These are phyloP conservation scores for Plectropomus leopardus DNA, from an alignment of 2,113 vertebrate genomes.

Conservation along the genomic window DNA sequence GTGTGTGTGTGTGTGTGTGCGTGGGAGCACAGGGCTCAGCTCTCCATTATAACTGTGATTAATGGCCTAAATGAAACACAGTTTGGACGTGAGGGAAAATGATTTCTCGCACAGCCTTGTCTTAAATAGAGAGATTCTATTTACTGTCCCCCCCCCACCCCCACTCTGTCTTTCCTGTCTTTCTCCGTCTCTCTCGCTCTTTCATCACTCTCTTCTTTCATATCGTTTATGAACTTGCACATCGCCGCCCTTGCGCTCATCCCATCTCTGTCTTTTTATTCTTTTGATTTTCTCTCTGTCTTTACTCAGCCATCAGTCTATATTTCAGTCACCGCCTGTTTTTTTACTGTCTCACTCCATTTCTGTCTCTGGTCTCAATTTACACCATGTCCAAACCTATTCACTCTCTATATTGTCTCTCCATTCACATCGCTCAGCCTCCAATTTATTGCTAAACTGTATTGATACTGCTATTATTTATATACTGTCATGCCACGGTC, in stretches of 20 bases:
- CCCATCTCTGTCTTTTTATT: conserved; percentile 30
- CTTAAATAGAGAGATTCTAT: conserved; percentile 57
- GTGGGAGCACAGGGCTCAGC: conserved; percentile 39
- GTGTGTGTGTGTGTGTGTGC: conserved; percentile 17
- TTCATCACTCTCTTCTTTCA: conserved; percentile 40
- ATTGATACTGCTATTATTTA: not conserved
- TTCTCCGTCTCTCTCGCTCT: conserved; percentile 7
- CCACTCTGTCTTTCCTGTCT: not conserved
- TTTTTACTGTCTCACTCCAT: not conserved
- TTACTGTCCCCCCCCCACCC: conserved; percentile 26
- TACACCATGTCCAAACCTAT: conserved; percentile 38
- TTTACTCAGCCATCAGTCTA: conserved; percentile 21
- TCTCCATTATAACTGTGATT: conserved; percentile 67
- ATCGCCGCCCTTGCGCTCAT: not conserved
- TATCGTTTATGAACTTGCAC: conserved; percentile 43
- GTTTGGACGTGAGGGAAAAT: conserved; percentile 57
- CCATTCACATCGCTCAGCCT: conserved; percentile 9
- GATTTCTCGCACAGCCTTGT: conserved; percentile 42
- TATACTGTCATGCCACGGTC: not conserved
- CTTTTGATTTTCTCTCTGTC: conserved; percentile 38
- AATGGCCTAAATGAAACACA: conserved; percentile 73
- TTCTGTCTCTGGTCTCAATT: conserved; percentile 26
- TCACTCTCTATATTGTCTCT: conserved; percentile 21
- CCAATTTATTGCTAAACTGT: conserved; percentile 22
- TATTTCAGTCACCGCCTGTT: conserved; percentile 34